Conservation (phyloP, 2,888 invertebrate species). For the Zelleria hepariella region DNA sequence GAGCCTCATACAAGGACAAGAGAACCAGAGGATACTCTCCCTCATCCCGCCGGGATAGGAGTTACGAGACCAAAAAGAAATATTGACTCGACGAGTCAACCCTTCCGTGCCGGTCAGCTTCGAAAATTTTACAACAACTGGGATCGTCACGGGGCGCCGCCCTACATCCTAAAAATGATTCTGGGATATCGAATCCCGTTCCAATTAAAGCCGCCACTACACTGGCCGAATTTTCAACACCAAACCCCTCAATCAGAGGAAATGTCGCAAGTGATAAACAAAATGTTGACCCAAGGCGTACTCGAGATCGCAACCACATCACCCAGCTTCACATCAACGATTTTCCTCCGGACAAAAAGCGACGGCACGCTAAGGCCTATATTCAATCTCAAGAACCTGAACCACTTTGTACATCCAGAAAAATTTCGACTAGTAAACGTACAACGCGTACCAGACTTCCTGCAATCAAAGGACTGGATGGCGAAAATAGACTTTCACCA, state of each 20-base stretch:
- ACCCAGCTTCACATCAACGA: slow-evolving; percentile 19
- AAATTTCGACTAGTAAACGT: slow-evolving; percentile 19
- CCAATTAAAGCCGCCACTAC: slow-evolving; percentile 12
- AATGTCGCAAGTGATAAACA: slow-evolving; percentile 10
- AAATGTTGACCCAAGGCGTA: slow-evolving; percentile 14
- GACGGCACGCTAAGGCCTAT: slow-evolving; percentile 18
- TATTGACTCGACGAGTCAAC: slow-evolving; percentile 9
- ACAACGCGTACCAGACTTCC: slow-evolving; percentile 17
- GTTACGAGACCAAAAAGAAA: neutral
- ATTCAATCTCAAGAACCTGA: slow-evolving; percentile 19
- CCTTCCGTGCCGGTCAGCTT: slow-evolving; percentile 4
- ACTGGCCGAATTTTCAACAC: slow-evolving; percentile 1
- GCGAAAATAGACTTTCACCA: slow-evolving; percentile 19
- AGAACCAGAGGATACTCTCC: neutral
- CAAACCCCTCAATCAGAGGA: slow-evolving; percentile 1
- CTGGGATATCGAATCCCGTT: slow-evolving; percentile 18
- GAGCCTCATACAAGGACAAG: neutral
- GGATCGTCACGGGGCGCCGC: slow-evolving; percentile 12
- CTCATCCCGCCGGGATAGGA: slow-evolving; percentile 9
- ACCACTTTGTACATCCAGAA: slow-evolving; percentile 14
- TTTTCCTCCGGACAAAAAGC: slow-evolving; percentile 20
- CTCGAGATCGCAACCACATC: slow-evolving; percentile 8
- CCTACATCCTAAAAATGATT: slow-evolving; percentile 10
- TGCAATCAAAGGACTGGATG: slow-evolving; percentile 19
- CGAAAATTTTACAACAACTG: slow-evolving; percentile 4